Percentiles rank a stretch among this genome's conserved stretches.
These are phyloP conservation scores for Ianthella basta DNA, from an alignment of 37 sponge, comb jelly and placozoan genomes.

Conservation along the genomic window DNA sequence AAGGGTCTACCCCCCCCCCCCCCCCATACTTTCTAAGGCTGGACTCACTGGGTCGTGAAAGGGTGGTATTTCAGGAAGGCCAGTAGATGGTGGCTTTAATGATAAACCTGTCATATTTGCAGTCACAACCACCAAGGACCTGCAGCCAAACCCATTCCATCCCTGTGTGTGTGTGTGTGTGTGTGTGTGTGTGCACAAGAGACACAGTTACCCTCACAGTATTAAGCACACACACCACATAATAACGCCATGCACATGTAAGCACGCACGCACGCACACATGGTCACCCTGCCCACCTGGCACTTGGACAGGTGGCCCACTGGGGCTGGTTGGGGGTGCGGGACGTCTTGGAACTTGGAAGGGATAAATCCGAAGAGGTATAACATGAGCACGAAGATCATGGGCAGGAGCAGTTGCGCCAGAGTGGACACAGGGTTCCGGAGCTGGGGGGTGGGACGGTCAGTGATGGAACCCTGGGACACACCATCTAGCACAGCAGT, in stretches of 20 bases:
- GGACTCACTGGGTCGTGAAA: too few species aligned
- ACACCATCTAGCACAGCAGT: neutral
- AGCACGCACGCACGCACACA: neutral
- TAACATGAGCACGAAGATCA: conserved; percentile 64
- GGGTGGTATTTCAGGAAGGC: too few species aligned
- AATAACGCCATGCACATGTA: neutral
- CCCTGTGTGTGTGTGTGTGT: conserved; percentile 36
- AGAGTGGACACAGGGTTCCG: conserved; percentile 74
- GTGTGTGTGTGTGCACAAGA: conserved; percentile 26
- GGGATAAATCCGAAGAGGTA: conserved; percentile 62
- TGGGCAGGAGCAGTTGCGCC: conserved; percentile 73
- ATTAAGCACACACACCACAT: neutral
- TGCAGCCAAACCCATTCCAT: conserved; percentile 68
- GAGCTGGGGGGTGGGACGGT: conserved; percentile 37
- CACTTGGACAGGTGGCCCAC: conserved; percentile 60
- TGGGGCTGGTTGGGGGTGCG: conserved; percentile 31
- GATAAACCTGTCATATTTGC: conserved; percentile 23
- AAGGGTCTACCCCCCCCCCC: too few species aligned
- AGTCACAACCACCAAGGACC: conserved; percentile 43
- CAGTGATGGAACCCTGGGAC: neutral
- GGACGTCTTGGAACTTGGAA: conserved; percentile 43
- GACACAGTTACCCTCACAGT: neutral
- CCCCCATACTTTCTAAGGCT: too few species aligned
- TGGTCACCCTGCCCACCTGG: conserved; percentile 22
- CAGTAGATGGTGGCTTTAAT: too few species aligned